phyloP scores from a whole-genome alignment of 2,113 vertebrate genomes.

The Bufo bufo region DNA sequence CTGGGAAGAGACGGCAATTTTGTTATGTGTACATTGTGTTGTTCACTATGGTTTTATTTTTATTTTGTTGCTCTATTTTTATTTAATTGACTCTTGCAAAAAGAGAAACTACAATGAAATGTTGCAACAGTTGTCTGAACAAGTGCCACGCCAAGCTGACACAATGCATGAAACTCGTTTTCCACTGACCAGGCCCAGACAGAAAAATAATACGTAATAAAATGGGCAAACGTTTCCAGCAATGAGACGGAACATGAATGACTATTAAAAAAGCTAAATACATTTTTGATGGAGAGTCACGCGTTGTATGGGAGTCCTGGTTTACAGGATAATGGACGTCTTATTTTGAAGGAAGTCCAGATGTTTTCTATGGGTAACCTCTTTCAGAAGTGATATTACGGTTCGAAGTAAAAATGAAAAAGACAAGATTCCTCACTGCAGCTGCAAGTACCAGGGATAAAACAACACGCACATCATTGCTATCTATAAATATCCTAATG shows the following conservation, averaged over 20 bases:
- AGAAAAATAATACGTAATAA: too few relatives aligned
- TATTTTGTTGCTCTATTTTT: not conserved
- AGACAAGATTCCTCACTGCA: constrained; percentile 24
- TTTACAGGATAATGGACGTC: not conserved
- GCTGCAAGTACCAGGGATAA: constrained; percentile 29
- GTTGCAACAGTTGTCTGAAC: not conserved
- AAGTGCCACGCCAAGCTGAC: not conserved
- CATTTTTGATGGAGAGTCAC: too few relatives aligned
- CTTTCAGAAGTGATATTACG: constrained; percentile 22
- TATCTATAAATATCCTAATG: constrained; percentile 33
- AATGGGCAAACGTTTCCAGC: not conserved
- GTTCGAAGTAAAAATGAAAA: not conserved
- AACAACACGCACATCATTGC: constrained; percentile 7
- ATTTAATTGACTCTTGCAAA: not conserved
- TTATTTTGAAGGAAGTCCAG: constrained; percentile 7
- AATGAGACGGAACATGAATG: not conserved
- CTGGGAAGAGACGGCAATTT: too few relatives aligned
- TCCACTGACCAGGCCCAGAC: not conserved
- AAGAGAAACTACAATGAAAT: not conserved
- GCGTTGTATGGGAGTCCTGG: not conserved
- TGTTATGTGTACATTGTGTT: too few relatives aligned
- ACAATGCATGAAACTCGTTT: not conserved
- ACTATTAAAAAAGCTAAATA: too few relatives aligned
- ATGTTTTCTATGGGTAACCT: constrained; percentile 3
- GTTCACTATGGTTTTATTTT: not conserved